Evolutionary conservation across 2,113 vertebrate genomes (phyloP).

Genomic region (Telmatochromis brachygnathus): DNA sequence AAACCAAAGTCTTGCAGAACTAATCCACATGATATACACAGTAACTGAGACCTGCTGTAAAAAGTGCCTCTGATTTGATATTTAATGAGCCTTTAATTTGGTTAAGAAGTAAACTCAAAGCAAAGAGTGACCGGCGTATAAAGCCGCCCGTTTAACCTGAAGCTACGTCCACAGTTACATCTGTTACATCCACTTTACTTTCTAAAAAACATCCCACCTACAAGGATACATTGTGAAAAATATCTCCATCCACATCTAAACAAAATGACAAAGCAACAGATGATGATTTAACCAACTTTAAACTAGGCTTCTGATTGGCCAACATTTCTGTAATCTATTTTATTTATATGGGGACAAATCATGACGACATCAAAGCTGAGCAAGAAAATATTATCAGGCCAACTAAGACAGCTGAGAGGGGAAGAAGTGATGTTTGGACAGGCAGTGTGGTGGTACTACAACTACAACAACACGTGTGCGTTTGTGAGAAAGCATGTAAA

Average conservation of each 20-base stretch:
- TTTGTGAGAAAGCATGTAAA: background rate
- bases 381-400: background rate
- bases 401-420: background rate
- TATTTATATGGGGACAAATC: background rate
- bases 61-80: background rate
- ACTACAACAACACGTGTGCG: background rate
- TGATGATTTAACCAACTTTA: background rate
- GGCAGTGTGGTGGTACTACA: rapidly evolving
- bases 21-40: background rate
- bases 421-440: background rate
- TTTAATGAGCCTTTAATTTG: background rate
- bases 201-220: background rate
- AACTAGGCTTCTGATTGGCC: too few relatives aligned
- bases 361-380: rapidly evolving
- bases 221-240: too few relatives aligned
- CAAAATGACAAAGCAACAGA: background rate
- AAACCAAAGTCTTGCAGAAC: background rate
- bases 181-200: background rate
- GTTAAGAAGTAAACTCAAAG: background rate
- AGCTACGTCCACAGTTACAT: background rate
- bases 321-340: too few relatives aligned
- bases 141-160: rapidly evolving
- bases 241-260: background rate
- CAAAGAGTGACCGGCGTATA: background rate
- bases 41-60: background rate